Evolutionary conservation across 2,888 invertebrate species (phyloP).

Genomic region (Perdita meconis): DNA sequence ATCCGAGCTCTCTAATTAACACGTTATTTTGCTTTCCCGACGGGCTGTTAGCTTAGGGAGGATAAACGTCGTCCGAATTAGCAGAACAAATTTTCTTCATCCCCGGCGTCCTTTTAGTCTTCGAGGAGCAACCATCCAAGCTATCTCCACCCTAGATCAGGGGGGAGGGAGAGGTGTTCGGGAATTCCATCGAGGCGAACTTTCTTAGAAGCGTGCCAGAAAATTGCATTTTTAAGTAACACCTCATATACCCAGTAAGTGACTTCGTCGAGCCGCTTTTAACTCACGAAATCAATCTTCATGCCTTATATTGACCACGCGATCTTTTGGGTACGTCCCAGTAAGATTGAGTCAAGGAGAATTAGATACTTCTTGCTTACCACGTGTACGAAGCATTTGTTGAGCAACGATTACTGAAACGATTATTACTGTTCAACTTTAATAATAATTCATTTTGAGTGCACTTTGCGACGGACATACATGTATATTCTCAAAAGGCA

Average conservation of each 20-base stretch:
- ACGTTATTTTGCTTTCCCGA: conserved; percentile 63
- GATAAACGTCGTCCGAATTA: conserved; percentile 73
- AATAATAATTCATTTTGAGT: too few species aligned
- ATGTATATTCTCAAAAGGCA: too few species aligned
- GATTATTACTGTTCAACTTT: too few species aligned
- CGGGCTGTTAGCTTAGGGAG: conserved; percentile 62
- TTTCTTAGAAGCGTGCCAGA: conserved; percentile 41
- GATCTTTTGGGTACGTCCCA: not conserved
- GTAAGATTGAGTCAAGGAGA: not conserved
- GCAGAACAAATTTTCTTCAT: conserved; percentile 70
- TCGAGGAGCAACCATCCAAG: conserved; percentile 28
- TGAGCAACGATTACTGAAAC: too few species aligned
- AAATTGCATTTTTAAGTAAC: conserved; percentile 71
- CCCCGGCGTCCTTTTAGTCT: conserved; percentile 22
- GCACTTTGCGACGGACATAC: too few species aligned
- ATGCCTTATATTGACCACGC: conserved; percentile 25
- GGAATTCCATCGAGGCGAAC: conserved; percentile 56
- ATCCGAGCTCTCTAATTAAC: conserved; percentile 73
- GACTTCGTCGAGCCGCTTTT: conserved; percentile 23
- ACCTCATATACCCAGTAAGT: conserved; percentile 58
- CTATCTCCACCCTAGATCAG: conserved; percentile 38
- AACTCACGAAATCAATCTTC: conserved; percentile 34
- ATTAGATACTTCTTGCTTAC: not conserved
- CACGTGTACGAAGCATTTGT: too few species aligned
- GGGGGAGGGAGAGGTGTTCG: conserved; percentile 40